A percentile compares a stretch with the other conserved stretches of the same genome.
Conservation (phyloP, 2,113 vertebrate species). For the Leptosomus discolor region DNA sequence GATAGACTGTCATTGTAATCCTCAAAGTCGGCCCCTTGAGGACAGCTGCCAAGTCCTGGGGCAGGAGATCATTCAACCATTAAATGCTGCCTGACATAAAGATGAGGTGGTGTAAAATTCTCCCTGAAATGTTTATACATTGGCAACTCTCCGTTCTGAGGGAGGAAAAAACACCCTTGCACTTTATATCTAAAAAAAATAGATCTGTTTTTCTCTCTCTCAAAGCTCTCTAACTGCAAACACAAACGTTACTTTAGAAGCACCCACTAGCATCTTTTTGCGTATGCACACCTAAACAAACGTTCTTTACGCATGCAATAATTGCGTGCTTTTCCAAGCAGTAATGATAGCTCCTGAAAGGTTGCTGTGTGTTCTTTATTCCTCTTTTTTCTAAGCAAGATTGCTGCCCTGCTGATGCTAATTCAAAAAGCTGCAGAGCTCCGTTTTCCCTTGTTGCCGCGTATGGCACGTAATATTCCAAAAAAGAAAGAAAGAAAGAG, state of each 20-base stretch:
- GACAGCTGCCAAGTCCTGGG: conserved; percentile 49
- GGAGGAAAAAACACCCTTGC: conserved; percentile 56
- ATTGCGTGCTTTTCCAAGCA: conserved; percentile 73
- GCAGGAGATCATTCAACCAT: conserved; percentile 53
- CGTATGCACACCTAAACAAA: conserved; percentile 57
- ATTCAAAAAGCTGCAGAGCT: conserved; percentile 36
- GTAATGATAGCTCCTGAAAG: conserved; percentile 70
- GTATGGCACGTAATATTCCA: neutral
- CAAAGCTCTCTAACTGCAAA: conserved; percentile 48
- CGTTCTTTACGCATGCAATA: conserved; percentile 52
- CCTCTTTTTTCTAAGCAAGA: conserved; percentile 51
- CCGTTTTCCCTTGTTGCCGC: neutral
- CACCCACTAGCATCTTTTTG: conserved; percentile 8
- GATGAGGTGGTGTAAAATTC: conserved; percentile 69
- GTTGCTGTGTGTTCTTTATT: conserved; percentile 12
- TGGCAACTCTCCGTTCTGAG: conserved; percentile 33
- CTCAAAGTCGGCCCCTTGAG: conserved; percentile 32
- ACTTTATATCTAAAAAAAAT: neutral
- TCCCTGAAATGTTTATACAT: conserved; percentile 68
- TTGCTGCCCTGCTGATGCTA: conserved; percentile 56
- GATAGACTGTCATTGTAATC: conserved; percentile 58
- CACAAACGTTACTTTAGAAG: conserved; percentile 67
- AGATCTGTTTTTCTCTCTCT: conserved; percentile 55
- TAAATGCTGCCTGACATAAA: conserved; percentile 71
- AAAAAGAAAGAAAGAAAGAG: neutral